These are phyloP conservation scores for Ophioderma brevispina DNA, from an alignment of 35 echinoderm and acorn worm species.

Conservation along the genomic window DNA sequence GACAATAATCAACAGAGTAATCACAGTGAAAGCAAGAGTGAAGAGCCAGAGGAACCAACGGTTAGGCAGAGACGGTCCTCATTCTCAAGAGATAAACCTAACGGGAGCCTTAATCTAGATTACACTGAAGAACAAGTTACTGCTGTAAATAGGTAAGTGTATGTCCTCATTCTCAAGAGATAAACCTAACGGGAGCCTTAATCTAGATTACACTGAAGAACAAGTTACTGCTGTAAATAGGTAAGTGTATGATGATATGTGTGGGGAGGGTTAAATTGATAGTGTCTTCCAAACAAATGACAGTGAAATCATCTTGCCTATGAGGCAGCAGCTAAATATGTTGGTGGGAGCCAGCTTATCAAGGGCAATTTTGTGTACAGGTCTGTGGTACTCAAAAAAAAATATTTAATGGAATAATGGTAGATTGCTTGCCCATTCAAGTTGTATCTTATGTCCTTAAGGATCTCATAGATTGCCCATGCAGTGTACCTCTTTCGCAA, in stretches of 20 bases:
- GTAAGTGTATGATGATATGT: slow-evolving; percentile 13
- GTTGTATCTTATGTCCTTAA: too few relatives aligned
- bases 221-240: slow-evolving; percentile 77
- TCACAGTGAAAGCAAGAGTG: slow-evolving; percentile 8
- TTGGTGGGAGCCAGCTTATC: too few relatives aligned
- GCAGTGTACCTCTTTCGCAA: too few relatives aligned
- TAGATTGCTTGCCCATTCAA: too few relatives aligned
- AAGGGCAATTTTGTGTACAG: too few relatives aligned
- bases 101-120: slow-evolving; percentile 55
- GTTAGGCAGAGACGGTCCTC: slow-evolving; percentile 37
- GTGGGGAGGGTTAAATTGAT: too few relatives aligned
- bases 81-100: slow-evolving; percentile 22
- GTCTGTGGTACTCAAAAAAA: too few relatives aligned
- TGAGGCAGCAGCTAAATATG: too few relatives aligned
- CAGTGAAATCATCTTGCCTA: too few relatives aligned
- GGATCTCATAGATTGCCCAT: too few relatives aligned
- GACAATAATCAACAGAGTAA: slow-evolving; percentile 12
- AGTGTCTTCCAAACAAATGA: too few relatives aligned
- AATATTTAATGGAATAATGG: too few relatives aligned
- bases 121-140: slow-evolving; percentile 78
- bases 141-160: slow-evolving; percentile 72
- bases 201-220: slow-evolving; percentile 69
- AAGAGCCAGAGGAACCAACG: slow-evolving; percentile 7
- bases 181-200: slow-evolving; percentile 53
- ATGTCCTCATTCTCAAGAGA: background rate